phyloP scores from a whole-genome alignment of 2,113 vertebrate genomes.

The Phrynosoma blainvillii region DNA sequence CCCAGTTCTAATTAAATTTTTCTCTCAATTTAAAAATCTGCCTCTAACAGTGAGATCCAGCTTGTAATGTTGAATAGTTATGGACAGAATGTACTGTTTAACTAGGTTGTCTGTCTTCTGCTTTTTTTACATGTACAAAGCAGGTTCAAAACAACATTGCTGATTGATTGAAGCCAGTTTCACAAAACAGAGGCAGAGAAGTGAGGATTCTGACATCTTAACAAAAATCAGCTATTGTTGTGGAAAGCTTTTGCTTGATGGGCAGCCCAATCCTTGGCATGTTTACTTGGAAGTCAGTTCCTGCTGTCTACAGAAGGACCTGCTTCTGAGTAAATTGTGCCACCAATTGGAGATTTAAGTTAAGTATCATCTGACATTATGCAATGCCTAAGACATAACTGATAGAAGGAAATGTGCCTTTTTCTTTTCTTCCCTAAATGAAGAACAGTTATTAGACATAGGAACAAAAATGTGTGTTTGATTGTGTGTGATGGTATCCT shows the following conservation, averaged over 20 bases:
- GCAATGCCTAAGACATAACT: conserved; percentile 54
- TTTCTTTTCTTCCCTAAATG: neutral
- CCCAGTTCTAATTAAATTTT: conserved; percentile 57
- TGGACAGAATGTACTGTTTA: conserved; percentile 19
- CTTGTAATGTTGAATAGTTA: conserved; percentile 37
- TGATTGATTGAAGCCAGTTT: conserved; percentile 60
- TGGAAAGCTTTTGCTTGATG: conserved; percentile 26
- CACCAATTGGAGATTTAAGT: conserved; percentile 17
- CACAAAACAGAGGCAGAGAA: conserved; percentile 42
- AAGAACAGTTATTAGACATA: neutral
- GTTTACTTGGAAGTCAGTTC: neutral
- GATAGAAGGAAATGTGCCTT: conserved; percentile 14
- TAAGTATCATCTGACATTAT: conserved; percentile 32
- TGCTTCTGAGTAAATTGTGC: neutral
- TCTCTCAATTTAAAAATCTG: conserved; percentile 49
- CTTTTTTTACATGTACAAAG: neutral
- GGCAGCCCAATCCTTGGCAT: neutral
- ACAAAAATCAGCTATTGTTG: conserved; percentile 52
- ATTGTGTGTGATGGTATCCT: neutral
- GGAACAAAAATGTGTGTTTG: neutral
- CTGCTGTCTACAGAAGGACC: neutral
- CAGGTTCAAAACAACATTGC: conserved; percentile 43
- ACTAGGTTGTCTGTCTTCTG: conserved; percentile 40
- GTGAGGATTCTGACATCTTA: conserved; percentile 39
- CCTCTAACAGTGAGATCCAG: conserved; percentile 29